Conservation (phyloP, 1,140 invertebrate species). For the Cryptotermes secundus region DNA sequence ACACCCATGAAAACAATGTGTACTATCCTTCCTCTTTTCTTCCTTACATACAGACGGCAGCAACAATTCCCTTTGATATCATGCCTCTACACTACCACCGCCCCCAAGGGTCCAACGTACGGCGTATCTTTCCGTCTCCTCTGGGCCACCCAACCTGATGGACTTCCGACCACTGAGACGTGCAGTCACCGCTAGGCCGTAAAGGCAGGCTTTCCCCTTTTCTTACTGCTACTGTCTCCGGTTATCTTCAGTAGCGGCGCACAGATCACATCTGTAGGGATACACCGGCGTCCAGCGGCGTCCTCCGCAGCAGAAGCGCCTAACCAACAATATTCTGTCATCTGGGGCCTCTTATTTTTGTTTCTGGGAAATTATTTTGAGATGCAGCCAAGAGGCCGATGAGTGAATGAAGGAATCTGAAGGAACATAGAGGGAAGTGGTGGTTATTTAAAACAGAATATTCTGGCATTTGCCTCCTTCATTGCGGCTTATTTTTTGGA, state of each 20-base stretch:
- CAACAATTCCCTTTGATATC: background rate
- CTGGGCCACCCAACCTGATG: constrained; percentile 16
- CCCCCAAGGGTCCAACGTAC: background rate
- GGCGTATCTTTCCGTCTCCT: constrained; percentile 7
- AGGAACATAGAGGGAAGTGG: too few species aligned
- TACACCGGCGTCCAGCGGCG: background rate
- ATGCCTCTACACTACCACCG: background rate
- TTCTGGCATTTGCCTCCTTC: too few species aligned
- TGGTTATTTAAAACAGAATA: too few species aligned
- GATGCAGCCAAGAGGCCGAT: too few species aligned
- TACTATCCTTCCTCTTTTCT: constrained; percentile 1
- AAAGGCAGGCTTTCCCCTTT: constrained; percentile 1
- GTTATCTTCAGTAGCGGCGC: background rate
- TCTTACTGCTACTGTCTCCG: background rate
- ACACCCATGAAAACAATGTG: constrained; percentile 13
- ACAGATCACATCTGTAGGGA: constrained; percentile 10
- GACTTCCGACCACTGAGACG: background rate
- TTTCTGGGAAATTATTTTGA: too few species aligned
- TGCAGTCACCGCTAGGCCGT: background rate
- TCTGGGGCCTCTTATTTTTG: too few species aligned
- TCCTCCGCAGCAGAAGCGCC: background rate
- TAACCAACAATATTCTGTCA: background rate
- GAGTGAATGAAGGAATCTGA: too few species aligned
- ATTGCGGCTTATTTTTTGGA: too few species aligned
- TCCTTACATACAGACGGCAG: background rate